Percentiles rank a stretch among this genome's conserved stretches.
These are phyloP conservation scores for Actenoides hombroni DNA, from an alignment of 2,113 vertebrate genomes.

Conservation along the genomic window DNA sequence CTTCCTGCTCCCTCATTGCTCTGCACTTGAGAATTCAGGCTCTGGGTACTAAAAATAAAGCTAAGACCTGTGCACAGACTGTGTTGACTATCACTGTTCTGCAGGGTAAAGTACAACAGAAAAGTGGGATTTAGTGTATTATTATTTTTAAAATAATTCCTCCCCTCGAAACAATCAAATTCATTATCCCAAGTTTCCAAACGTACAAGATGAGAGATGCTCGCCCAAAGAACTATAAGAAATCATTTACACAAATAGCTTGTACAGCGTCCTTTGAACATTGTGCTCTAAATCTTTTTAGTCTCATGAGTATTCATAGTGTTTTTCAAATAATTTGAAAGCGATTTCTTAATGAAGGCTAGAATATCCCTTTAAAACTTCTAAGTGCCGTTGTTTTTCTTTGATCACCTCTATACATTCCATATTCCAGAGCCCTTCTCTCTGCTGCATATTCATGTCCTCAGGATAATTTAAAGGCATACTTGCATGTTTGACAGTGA, in stretches of 20 bases:
- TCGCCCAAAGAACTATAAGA: not conserved
- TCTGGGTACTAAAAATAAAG: not conserved
- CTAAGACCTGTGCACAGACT: not conserved
- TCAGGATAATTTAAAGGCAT: constrained; percentile 39
- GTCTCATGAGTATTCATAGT: constrained; percentile 58
- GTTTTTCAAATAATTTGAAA: constrained; percentile 50
- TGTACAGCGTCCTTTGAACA: constrained; percentile 16
- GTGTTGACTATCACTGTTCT: not conserved
- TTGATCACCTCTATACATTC: constrained; percentile 47
- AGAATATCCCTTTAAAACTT: constrained; percentile 60
- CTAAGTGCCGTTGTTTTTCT: constrained; percentile 42
- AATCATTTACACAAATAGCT: constrained; percentile 36
- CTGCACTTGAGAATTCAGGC: not conserved
- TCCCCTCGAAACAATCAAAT: not conserved
- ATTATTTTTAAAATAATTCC: not conserved
- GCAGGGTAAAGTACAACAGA: not conserved
- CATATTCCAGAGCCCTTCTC: not conserved
- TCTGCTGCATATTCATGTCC: constrained; percentile 61
- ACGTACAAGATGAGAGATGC: not conserved
- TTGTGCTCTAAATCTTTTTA: constrained; percentile 23
- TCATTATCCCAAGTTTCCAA: not conserved
- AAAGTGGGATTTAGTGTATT: not conserved
- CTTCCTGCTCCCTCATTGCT: not conserved
- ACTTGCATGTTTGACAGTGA: constrained; percentile 40
- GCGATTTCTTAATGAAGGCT: constrained; percentile 43